A percentile compares a stretch with the other conserved stretches of the same genome.
Conservation (phyloP, 1,140 invertebrate genomes). For the Adoxophyes honmai region DNA sequence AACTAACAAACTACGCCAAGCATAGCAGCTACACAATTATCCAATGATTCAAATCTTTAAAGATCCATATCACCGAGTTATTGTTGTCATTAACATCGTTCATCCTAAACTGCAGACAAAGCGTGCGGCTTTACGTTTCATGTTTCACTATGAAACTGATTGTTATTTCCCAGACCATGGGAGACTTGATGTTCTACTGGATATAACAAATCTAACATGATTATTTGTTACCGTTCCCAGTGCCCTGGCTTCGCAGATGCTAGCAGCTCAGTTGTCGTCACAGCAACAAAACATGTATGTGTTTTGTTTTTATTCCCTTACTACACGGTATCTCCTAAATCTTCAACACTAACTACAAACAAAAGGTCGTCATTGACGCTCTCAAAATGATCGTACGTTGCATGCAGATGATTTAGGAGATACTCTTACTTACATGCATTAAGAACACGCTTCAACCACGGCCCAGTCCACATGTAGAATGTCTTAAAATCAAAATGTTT, state of each 20-base stretch:
- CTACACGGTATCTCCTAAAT: constrained; percentile 46
- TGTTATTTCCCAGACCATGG: constrained; percentile 19
- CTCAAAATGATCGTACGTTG: not conserved
- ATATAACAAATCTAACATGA: constrained; percentile 56
- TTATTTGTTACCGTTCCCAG: constrained; percentile 83
- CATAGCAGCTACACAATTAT: no score
- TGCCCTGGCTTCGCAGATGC: constrained; percentile 97
- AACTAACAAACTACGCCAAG: no score
- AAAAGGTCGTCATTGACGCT: constrained; percentile 16
- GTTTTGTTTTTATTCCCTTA: constrained; percentile 70
- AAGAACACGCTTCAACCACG: constrained; percentile 66
- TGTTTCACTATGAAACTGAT: constrained; percentile 17
- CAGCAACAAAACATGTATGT: constrained; percentile 95
- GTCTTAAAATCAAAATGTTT: constrained; percentile 76
- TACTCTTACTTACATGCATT: constrained; percentile 57
- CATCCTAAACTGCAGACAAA: constrained; percentile 16
- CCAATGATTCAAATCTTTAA: no score
- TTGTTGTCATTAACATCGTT: no score
- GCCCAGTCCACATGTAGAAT: constrained; percentile 52
- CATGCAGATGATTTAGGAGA: constrained; percentile 57
- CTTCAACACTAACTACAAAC: constrained; percentile 32
- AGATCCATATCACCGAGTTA: no score
- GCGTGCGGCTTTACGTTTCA: constrained; percentile 53
- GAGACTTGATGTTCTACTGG: constrained; percentile 27
- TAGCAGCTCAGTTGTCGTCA: constrained; percentile 92